phyloP scores from a whole-genome alignment of 2,797 vertebrate species.

The Alca torda region DNA sequence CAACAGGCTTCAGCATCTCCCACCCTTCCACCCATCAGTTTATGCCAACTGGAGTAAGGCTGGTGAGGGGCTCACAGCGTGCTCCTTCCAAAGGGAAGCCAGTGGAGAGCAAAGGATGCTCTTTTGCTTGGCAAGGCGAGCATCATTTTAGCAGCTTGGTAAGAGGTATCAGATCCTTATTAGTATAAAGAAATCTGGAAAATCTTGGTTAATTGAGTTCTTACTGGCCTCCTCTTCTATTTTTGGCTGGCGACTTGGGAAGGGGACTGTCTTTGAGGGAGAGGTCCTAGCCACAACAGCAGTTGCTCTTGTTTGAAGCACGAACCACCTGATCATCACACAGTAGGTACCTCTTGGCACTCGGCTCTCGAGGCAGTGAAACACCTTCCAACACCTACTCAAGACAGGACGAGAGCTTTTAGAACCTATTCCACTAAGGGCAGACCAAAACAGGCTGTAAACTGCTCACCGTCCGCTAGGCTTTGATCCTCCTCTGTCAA shows the following conservation, averaged over 20 bases:
- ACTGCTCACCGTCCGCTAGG: background rate
- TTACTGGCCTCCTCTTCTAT: background rate
- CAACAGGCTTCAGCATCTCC: background rate
- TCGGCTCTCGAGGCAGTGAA: background rate
- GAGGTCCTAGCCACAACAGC: background rate
- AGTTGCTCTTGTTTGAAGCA: background rate
- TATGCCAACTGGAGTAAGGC: background rate
- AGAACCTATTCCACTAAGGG: background rate
- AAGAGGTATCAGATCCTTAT: background rate
- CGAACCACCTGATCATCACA: background rate
- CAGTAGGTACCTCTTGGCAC: background rate
- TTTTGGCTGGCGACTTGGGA: background rate
- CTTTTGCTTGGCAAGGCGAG: background rate
- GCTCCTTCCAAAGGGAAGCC: background rate
- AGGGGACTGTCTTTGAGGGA: background rate
- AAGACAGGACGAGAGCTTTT: background rate
- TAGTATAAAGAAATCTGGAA: background rate
- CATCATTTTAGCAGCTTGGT: background rate
- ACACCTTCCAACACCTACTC: background rate
- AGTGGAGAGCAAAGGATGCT: background rate
- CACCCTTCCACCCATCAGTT: background rate
- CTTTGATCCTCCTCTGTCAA: background rate
- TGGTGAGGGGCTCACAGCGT: background rate
- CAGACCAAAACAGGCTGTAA: background rate
- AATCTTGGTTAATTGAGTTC: background rate